Base-by-base conservation (phyloP, 2,888 invertebrate genomes). In the Harpalus rufipes region DNA sequence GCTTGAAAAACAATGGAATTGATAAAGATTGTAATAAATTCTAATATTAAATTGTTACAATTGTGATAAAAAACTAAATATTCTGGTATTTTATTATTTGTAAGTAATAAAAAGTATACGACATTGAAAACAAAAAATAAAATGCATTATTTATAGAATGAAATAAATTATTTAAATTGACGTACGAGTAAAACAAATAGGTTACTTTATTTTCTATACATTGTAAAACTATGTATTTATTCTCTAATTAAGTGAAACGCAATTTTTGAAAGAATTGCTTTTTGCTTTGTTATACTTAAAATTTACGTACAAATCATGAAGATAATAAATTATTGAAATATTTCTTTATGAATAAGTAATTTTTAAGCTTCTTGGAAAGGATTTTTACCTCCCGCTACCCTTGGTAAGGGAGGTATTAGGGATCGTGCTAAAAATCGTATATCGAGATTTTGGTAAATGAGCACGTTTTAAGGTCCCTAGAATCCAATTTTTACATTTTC, bases 121-220 rank as follows among this genome's bases (percentile, higher is more conserved):
- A 51, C 44, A 51, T 51, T 51, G 44, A 51, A 32, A 51, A 51
- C 44, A 51, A 51, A 51, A 51, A 51, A 51, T 51, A 51, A 51
- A 51, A 51, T 51, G 44, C 12, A 51, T 1, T 51, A 51, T 51
- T 51, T 51, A 51, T 51, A 51, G 44, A 51, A 51, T 12, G 44
- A 51, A 51, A 51, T 51, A 51, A 51, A 51, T 51, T 51, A 51
- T 51, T 51, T 8, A 51, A 51, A 51, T 12, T 51, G 44, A 51
- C 44, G 10, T 51, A 51, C 1, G 44, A 51, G 4, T 51, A 51
- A 51, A 51, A 51, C 10, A 51, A 51, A 51, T 51, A 4, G 32
- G 44, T 51, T 51, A 51, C 4, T 32, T 32, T 32, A 32, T 32
- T 51, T 51, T 51, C 12, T 51, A 51, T 51, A 51, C 44, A 12